Percentiles rank a stretch among this genome's conserved stretches.
Evolutionary conservation across 2,888 invertebrate genomes (phyloP).

Genomic region (Cephus sareptanus): DNA sequence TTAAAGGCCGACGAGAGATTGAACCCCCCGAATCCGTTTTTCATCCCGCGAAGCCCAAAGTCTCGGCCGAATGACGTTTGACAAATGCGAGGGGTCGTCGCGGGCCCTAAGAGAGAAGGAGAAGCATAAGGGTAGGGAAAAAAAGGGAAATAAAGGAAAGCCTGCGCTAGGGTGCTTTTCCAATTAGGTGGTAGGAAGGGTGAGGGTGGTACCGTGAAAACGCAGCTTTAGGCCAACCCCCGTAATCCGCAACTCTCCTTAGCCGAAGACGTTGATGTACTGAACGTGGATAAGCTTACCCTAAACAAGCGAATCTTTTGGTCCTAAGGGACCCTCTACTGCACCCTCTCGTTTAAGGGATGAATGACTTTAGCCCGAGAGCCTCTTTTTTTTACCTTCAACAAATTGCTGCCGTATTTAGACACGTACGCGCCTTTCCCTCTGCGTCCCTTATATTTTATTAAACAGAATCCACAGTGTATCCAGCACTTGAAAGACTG

Average conservation of each 20-base stretch:
- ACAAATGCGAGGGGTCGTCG: constrained; percentile 1
- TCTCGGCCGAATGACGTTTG: neutral
- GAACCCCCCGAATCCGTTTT: neutral
- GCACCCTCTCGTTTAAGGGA: neutral
- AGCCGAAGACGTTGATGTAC: neutral
- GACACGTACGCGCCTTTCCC: neutral
- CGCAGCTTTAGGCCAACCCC: neutral
- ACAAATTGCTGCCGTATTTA: neutral
- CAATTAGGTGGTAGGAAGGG: neutral
- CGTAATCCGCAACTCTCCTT: neutral
- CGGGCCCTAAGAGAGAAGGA: neutral
- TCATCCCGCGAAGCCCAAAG: neutral
- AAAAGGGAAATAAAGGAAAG: neutral
- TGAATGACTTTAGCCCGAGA: neutral
- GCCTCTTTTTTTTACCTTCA: neutral
- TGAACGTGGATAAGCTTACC: neutral
- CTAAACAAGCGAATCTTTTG: neutral
- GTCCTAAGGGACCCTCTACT: neutral
- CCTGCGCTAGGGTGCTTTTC: neutral
- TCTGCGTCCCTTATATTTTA: neutral
- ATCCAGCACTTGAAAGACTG: neutral
- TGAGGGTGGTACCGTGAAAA: neutral
- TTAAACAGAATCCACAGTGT: neutral
- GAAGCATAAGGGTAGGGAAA: neutral
- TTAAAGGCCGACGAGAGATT: neutral